These are phyloP conservation scores for Drosophila quasianomalipes DNA, from an alignment of 2,888 invertebrate species.

Conservation along the genomic window DNA sequence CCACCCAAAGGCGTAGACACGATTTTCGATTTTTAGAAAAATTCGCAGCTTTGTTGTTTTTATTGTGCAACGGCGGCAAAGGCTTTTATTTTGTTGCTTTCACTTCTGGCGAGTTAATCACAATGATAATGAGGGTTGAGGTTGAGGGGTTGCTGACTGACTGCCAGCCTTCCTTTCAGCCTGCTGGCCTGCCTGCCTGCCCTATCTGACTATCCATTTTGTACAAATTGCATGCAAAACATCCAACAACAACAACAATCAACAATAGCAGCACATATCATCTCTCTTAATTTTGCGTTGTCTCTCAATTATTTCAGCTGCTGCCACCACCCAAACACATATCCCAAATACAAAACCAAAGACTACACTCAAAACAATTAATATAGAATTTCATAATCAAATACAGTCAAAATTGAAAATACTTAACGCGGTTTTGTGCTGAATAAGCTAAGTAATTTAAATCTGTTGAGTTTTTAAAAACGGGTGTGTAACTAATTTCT, in stretches of 20 bases:
- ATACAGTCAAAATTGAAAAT: background rate
- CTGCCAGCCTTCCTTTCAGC: background rate
- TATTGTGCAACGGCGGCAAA: conserved; percentile 47
- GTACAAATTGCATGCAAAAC: conserved; percentile 62
- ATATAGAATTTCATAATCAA: background rate
- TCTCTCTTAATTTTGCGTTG: conserved; percentile 75
- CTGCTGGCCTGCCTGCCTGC: background rate
- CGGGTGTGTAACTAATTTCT: too few relatives aligned
- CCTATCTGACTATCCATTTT: conserved; percentile 30
- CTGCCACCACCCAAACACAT: conserved; percentile 40
- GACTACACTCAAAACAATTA: conserved; percentile 6
- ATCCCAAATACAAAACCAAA: conserved; percentile 36
- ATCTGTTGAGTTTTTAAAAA: too few relatives aligned
- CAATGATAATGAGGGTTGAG: conserved; percentile 76
- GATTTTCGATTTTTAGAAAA: conserved; percentile 41
- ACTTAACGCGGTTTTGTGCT: too few relatives aligned
- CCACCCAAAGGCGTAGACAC: conserved; percentile 66
- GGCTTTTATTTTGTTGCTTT: conserved; percentile 65
- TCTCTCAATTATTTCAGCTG: conserved; percentile 85
- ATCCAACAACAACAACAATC: conserved; percentile 35
- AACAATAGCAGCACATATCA: conserved; percentile 47
- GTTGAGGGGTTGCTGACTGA: conserved; percentile 50
- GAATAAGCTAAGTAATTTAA: background rate
- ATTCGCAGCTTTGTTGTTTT: conserved; percentile 53
- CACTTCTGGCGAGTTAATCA: conserved; percentile 81